Percentiles rank a stretch among this genome's conserved stretches.
Conservation (phyloP, 2,797 vertebrate species). For the Falco naumanni region DNA sequence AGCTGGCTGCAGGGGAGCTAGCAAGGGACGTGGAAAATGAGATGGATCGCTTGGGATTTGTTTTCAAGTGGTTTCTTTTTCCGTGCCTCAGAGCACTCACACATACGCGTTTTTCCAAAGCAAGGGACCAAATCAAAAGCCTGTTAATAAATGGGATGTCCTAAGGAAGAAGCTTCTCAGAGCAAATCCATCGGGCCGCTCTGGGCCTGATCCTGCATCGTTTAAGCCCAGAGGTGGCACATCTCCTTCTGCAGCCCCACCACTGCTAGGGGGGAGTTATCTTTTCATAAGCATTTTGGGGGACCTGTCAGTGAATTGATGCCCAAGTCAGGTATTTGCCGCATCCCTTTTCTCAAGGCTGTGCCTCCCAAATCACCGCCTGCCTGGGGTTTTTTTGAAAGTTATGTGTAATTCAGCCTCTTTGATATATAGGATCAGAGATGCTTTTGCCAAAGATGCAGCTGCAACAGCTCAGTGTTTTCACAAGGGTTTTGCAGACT, state of each 20-base stretch:
- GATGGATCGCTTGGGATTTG: neutral
- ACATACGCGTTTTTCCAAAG: neutral
- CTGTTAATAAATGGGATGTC: neutral
- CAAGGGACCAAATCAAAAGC: neutral
- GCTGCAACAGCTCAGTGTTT: neutral
- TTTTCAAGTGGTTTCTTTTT: neutral
- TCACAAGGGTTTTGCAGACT: neutral
- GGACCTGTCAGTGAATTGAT: neutral
- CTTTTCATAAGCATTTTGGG: neutral
- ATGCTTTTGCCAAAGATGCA: neutral
- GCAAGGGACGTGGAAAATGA: neutral
- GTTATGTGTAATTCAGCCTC: neutral
- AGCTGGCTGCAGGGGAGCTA: neutral
- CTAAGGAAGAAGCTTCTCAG: neutral
- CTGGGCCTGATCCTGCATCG: neutral
- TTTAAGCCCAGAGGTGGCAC: neutral
- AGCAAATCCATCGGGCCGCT: neutral
- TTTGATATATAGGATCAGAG: neutral
- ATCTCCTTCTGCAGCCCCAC: neutral
- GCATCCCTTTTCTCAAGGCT: neutral
- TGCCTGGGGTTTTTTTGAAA: neutral
- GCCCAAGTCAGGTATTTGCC: neutral
- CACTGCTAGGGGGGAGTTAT: neutral
- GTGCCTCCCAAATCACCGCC: neutral
- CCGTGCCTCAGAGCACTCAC: accelerated